Base-by-base conservation (phyloP, 2,113 vertebrate species). In the Fregata magnificens region DNA sequence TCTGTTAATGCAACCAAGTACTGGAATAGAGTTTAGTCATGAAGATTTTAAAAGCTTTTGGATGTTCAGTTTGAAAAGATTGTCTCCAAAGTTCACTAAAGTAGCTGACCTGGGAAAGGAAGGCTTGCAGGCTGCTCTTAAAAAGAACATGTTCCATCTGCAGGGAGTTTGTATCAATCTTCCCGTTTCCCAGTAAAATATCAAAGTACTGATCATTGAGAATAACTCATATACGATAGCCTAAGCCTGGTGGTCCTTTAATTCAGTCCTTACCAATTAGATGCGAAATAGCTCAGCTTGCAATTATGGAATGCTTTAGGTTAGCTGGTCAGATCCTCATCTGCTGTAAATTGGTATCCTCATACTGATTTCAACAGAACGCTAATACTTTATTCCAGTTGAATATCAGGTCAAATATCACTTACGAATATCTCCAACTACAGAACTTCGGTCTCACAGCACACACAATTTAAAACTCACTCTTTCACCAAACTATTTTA, bases 1-100 rank as follows among this genome's bases (percentile, higher is more conserved):
- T 87, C 91, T 96, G 84, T 93, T 96, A 94, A 93, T 82, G 62
- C 70, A 97, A 53, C 65, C 32, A 50, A 88, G 84, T 76, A 77
- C 32, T 59, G 47, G 58, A 93, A 91, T 26, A 90, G 61, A 93
- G 45, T 90, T 94, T 74, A 88, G 59, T 66, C 74, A 55, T 29
- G 24, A 94, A 89, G 67, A 93, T 77, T 77, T 85, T 53, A 93
- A 90, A 94, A 83, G 79, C 29, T 70, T 91, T 93, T 69, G 66
- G 40, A 45, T 82, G 36, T 74, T 95, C 8, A 1, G 17, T 82
- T 95, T 95, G 55, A 80, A 88, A 91, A 83, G 32, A 26, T 16
- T 21, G 47, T 26, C 47, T 83, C 42, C 38, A 42, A 95, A 93
- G 58, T 89, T 95, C 59, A 55, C 78, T 61, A 2, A 80, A 93